Base-by-base conservation (phyloP, 2,113 vertebrate genomes). In the Equus przewalskii region DNA sequence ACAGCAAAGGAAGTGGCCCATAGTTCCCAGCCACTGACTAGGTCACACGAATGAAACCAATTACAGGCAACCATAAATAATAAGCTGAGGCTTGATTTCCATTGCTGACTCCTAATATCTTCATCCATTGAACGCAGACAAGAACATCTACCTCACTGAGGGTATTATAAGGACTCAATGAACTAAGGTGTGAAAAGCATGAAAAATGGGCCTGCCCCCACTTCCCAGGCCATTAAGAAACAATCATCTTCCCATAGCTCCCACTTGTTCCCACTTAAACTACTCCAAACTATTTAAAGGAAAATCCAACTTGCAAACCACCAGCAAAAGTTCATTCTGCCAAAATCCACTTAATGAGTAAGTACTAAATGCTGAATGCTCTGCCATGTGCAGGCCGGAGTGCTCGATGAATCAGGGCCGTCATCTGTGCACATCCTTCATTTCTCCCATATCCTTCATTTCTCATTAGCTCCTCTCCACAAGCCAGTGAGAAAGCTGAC, bases 1-100 rank as follows among this genome's bases (percentile, higher is more conserved):
- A 19, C 26, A 64, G 62, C 64, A 8, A 60, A 86, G 69, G 69
- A 5, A 49, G 24, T 62, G 12, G 3, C 26, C 22, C 16, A 13
- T 14, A 24, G 26, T n/a, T 5, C 33, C 79, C 0, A 1, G 28
- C 36, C n/a, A 6, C 7, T 1, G 14, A 54, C 36, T 7, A 1
- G 16, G 54, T 14, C 58, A 15, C 13, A 46, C 0, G 15, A 62
- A n/a, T 1, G 1, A 41, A 36, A 67, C 33, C 33, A 62, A 16
- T 41, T 49, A 82, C 5, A 64, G 83, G 22, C 21, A 0, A 51
- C n/a, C 54, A 21, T 21, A 15, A 69, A 21, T 9, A 49, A 76
- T 70, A 56, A 0, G 3, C 44, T 5, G 36, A 33, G 0, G 6
- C n/a, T 7, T 46, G 87, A 28, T 24, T 41, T 79, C 33, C 30